A percentile compares a stretch with the other conserved stretches of the same genome.
phyloP scores from a whole-genome alignment of 2,888 invertebrate species.

The Apocheima hispidaria region DNA sequence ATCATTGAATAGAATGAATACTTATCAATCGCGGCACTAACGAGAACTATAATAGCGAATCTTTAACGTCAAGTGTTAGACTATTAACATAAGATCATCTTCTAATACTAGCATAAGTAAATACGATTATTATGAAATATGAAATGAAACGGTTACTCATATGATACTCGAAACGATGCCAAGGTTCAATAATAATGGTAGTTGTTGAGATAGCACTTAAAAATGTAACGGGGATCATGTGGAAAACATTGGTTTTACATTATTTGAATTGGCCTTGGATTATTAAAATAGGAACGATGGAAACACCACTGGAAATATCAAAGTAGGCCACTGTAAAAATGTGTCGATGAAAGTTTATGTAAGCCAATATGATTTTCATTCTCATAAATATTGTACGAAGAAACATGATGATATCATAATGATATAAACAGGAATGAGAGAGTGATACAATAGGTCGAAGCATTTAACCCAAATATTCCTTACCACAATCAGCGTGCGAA shows the following conservation, averaged over 20 bases:
- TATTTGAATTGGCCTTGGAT: slow-evolving; percentile 46
- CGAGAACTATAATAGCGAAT: slow-evolving; percentile 66
- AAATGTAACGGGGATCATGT: slow-evolving; percentile 53
- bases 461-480: slow-evolving; percentile 78
- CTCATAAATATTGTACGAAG: slow-evolving; percentile 51
- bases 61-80: slow-evolving; percentile 58
- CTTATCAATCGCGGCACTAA: slow-evolving; percentile 63
- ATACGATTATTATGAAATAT: slow-evolving; percentile 60
- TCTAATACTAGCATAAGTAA: slow-evolving; percentile 68
- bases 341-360: slow-evolving; percentile 54
- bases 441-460: slow-evolving; percentile 69
- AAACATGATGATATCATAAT: slow-evolving; percentile 47
- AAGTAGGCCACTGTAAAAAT: slow-evolving; percentile 46
- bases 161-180: slow-evolving; percentile 58
- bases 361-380: slow-evolving; percentile 57
- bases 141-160: slow-evolving; percentile 49
- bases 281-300: slow-evolving; percentile 43
- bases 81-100: slow-evolving; percentile 65
- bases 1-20: slow-evolving; percentile 50
- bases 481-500: slow-evolving; percentile 82
- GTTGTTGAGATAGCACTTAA: slow-evolving; percentile 69
- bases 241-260: slow-evolving; percentile 46
- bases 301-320: slow-evolving; percentile 35
- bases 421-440: slow-evolving; percentile 52
- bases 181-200: slow-evolving; percentile 74